These are phyloP conservation scores for Atopsyche davidsoni DNA, from an alignment of 1,140 invertebrate species.

Conservation along the genomic window DNA sequence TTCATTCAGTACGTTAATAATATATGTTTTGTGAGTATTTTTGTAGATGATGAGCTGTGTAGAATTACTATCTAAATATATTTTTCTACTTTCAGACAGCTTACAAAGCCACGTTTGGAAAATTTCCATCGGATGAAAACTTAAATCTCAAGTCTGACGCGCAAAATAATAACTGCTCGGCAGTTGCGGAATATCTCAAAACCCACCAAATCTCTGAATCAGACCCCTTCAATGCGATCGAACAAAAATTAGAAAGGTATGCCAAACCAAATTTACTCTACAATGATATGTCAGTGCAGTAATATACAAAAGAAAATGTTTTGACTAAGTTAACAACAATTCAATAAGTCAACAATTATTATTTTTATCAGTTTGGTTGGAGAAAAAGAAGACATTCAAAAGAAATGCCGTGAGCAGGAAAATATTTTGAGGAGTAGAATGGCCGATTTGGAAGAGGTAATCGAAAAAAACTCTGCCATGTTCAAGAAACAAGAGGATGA, in stretches of 20 bases:
- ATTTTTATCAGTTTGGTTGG: constrained; percentile 13
- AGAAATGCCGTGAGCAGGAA: constrained; percentile 5
- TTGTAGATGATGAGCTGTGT: too few species aligned
- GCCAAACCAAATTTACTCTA: too few species aligned
- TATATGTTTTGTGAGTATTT: too few species aligned
- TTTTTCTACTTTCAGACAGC: constrained; percentile 9
- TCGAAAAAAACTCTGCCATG: constrained; percentile 13
- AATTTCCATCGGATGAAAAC: constrained; percentile 8
- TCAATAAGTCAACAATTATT: too few species aligned
- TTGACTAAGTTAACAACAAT: too few species aligned
- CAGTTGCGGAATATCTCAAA: too few species aligned
- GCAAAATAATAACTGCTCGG: too few species aligned
- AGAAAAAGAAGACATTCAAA: constrained; percentile 9
- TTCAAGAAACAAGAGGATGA: constrained; percentile 26
- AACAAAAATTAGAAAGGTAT: too few species aligned
- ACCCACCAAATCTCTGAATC: too few species aligned
- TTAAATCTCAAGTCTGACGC: neutral
- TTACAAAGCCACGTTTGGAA: constrained; percentile 19
- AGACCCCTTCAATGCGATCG: too few species aligned
- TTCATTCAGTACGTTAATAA: neutral
- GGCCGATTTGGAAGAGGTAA: constrained; percentile 14
- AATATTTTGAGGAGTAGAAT: constrained; percentile 14
- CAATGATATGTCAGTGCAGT: too few species aligned
- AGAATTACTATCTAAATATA: neutral
- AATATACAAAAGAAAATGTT: too few species aligned